Evolutionary conservation across 2,797 vertebrate genomes (phyloP).

Genomic region (Mus caroli): DNA sequence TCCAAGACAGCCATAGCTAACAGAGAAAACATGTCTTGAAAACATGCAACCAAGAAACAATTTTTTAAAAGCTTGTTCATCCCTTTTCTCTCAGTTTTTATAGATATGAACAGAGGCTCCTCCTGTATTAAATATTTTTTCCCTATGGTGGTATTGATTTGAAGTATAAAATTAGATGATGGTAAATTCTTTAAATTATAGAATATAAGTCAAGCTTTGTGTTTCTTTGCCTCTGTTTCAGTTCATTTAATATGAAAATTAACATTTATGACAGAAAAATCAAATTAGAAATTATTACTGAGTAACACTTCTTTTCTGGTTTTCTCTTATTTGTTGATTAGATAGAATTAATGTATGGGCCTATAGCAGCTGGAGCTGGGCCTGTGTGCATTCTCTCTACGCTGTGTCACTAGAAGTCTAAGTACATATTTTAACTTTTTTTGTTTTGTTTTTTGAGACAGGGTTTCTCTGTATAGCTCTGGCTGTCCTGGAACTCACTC

Average conservation of each 20-base stretch:
- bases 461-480: too few species aligned
- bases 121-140: neutral
- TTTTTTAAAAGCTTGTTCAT: neutral
- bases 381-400: neutral
- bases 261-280: neutral
- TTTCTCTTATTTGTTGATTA: neutral
- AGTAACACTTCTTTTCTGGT: neutral
- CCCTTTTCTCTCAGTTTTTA: neutral
- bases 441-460: too few species aligned
- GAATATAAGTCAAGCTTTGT: neutral
- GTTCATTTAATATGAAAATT: conserved; percentile 13
- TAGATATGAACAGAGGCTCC: neutral
- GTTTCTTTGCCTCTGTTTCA: conserved; percentile 16
- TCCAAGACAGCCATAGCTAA: neutral
- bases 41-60: neutral
- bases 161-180: conserved; percentile 7
- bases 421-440: neutral
- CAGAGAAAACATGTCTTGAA: neutral
- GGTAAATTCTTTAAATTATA: neutral
- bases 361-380: neutral
- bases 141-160: neutral
- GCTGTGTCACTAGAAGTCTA: neutral
- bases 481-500: too few species aligned
- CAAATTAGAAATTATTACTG: neutral
- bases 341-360: neutral